Evolutionary conservation across 2,113 vertebrate species (phyloP).

Genomic region (Bufo gargarizans): DNA sequence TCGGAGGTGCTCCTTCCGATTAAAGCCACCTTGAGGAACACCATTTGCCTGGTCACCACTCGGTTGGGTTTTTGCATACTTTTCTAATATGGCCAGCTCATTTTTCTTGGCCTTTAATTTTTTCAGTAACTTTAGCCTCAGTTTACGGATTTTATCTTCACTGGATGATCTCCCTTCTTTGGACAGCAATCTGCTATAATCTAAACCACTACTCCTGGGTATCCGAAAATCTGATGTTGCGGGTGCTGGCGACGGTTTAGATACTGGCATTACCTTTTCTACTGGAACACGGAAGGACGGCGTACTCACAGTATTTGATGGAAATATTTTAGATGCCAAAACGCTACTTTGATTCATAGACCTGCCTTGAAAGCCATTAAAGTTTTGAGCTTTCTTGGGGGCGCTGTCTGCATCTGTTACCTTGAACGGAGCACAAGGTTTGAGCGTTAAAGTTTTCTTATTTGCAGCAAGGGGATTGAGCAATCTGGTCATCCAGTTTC

Average conservation of each 20-base stretch:
- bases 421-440: conserved; percentile 56
- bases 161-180: conserved; percentile 55
- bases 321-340: background rate
- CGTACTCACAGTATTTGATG: background rate
- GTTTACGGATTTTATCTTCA: conserved; percentile 73
- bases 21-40: conserved; percentile 47
- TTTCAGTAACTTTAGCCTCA: conserved; percentile 87
- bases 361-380: conserved; percentile 78
- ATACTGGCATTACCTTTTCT: conserved; percentile 7
- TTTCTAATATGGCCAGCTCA: conserved; percentile 82
- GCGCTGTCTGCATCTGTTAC: conserved; percentile 65
- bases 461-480: conserved; percentile 67
- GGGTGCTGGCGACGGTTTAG: background rate
- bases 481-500: conserved; percentile 76
- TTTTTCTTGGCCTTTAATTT: conserved; percentile 91
- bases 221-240: background rate
- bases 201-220: background rate
- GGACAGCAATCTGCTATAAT: conserved; percentile 21
- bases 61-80: conserved; percentile 65
- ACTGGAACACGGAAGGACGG: background rate
- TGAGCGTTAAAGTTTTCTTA: conserved; percentile 57
- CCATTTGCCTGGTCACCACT: conserved; percentile 54
- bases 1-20: conserved; percentile 67
- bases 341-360: conserved; percentile 36
- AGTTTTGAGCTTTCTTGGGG: conserved; percentile 83